phyloP scores from a whole-genome alignment of 2,113 vertebrate genomes.

The Phoenicopterus ruber region DNA sequence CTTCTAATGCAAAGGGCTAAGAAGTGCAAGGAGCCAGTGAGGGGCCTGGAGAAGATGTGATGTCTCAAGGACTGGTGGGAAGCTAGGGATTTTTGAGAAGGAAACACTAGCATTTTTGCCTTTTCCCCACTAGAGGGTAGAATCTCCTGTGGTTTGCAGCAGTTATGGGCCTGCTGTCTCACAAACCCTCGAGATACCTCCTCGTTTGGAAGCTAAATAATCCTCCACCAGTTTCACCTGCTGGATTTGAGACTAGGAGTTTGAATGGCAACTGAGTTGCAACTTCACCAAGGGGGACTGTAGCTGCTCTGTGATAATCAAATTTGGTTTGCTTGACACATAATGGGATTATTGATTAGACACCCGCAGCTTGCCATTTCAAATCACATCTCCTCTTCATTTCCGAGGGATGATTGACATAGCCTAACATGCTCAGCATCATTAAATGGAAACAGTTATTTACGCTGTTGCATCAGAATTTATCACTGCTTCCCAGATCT shows the following conservation, averaged over 20 bases:
- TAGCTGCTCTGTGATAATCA: slow-evolving; percentile 42
- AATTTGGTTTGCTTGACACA: slow-evolving; percentile 58
- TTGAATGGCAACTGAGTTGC: background rate
- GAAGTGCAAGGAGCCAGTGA: background rate
- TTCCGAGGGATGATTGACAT: slow-evolving; percentile 47
- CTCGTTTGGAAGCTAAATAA: background rate
- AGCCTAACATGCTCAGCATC: slow-evolving; percentile 41
- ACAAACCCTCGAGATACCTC: background rate
- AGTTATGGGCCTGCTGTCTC: background rate
- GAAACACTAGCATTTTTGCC: background rate
- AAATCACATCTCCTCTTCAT: slow-evolving; percentile 56
- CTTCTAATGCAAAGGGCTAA: background rate
- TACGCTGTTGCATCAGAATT: slow-evolving; percentile 31
- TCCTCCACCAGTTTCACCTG: background rate
- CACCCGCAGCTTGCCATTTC: slow-evolving; percentile 41
- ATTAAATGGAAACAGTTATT: slow-evolving; percentile 56
- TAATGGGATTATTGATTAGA: slow-evolving; percentile 67
- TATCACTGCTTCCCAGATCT: slow-evolving; percentile 51
- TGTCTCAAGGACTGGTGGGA: background rate
- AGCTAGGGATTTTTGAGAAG: background rate
- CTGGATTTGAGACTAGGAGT: background rate
- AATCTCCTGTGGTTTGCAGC: background rate
- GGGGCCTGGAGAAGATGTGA: background rate
- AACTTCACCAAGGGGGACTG: background rate
- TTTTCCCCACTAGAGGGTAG: background rate